These are phyloP conservation scores for Mugil cephalus DNA, from an alignment of 2,113 vertebrate genomes.

Conservation along the genomic window DNA sequence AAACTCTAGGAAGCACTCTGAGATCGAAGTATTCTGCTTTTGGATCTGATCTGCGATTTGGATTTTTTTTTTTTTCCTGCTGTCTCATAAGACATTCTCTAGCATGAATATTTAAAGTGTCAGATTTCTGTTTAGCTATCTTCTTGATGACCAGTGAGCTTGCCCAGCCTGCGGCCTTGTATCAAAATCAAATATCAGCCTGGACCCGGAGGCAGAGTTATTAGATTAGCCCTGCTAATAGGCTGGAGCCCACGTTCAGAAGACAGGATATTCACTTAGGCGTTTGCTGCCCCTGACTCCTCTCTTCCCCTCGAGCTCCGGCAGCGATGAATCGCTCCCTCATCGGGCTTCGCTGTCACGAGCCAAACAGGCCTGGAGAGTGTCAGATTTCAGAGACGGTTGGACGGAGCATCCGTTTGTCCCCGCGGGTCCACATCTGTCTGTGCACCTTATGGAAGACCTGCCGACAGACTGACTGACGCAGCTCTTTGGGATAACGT, in stretches of 20 bases:
- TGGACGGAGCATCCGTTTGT: conserved; percentile 38
- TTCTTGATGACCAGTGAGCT: conserved; percentile 13
- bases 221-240: conserved; percentile 71
- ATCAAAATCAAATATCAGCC: conserved; percentile 61
- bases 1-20: too few species aligned
- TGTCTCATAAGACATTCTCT: not conserved
- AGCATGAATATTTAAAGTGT: conserved; percentile 31
- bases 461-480: conserved; percentile 34
- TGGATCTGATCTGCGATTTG: too few species aligned
- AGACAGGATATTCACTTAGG: conserved; percentile 77
- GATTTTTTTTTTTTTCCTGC: not conserved
- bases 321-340: conserved; percentile 33
- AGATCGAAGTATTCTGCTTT: too few species aligned
- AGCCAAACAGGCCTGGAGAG: conserved; percentile 25
- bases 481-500: not conserved
- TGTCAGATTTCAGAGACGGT: conserved; percentile 54
- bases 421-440: conserved; percentile 45
- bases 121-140: conserved; percentile 16
- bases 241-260: conserved; percentile 54
- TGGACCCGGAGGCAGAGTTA: conserved; percentile 63
- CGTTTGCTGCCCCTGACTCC: conserved; percentile 52
- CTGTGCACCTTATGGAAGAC: conserved; percentile 40
- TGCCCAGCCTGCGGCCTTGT: conserved; percentile 11
- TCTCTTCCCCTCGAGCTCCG: conserved; percentile 37
- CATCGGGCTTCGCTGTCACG: conserved; percentile 36